phyloP scores from a whole-genome alignment of 1,140 invertebrate genomes.

The Monochamus saltuarius region DNA sequence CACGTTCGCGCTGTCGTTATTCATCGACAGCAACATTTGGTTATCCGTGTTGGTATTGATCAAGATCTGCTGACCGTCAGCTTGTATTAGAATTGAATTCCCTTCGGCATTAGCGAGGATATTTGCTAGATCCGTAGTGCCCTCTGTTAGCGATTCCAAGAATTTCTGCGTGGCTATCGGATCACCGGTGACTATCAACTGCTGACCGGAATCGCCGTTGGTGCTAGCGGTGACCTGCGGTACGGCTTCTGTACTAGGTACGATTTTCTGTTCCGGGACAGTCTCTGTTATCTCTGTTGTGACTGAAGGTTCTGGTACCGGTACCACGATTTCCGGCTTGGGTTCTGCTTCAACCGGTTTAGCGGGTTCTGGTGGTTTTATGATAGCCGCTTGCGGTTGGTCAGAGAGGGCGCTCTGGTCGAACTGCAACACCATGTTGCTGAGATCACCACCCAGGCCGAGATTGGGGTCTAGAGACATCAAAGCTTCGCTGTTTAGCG shows the following conservation, averaged over 20 bases:
- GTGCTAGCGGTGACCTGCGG: constrained; percentile 10
- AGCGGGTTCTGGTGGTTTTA: background rate
- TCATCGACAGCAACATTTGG: constrained; percentile 47
- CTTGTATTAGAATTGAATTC: constrained; percentile 50
- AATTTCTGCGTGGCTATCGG: constrained; percentile 49
- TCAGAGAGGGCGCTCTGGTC: constrained; percentile 35
- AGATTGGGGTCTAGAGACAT: constrained; percentile 49
- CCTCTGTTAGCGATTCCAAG: constrained; percentile 47
- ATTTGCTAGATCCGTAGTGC: constrained; percentile 48
- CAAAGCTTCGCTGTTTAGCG: constrained; percentile 68
- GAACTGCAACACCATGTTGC: constrained; percentile 49
- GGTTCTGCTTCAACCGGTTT: background rate
- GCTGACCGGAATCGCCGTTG: constrained; percentile 38
- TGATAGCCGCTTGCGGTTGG: background rate
- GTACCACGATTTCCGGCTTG: background rate
- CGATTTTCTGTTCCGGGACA: constrained; percentile 20
- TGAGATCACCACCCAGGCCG: constrained; percentile 43
- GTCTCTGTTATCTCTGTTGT: constrained; percentile 7
- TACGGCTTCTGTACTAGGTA: constrained; percentile 1
- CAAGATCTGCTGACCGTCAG: constrained; percentile 51
- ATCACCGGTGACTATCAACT: constrained; percentile 49
- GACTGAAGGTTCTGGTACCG: too few species aligned
- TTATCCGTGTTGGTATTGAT: constrained; percentile 47
- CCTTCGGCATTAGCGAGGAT: constrained; percentile 47
- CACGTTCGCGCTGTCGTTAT: constrained; percentile 35